Conservation (phyloP, 2,797 vertebrate genomes). For the Microhierax caerulescens region DNA sequence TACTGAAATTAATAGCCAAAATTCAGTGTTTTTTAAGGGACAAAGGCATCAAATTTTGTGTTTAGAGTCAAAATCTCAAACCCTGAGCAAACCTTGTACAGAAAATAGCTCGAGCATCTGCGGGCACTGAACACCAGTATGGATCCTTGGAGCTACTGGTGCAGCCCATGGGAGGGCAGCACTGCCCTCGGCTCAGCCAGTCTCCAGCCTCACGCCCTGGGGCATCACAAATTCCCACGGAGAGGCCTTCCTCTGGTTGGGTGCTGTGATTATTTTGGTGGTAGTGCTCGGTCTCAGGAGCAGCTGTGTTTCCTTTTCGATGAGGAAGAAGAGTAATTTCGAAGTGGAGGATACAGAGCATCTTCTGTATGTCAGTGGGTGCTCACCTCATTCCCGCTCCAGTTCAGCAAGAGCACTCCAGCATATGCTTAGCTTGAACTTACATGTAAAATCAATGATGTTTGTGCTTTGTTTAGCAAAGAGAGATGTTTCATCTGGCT, state of each 20-base stretch:
- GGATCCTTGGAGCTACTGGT: background rate
- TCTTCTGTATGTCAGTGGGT: accelerated
- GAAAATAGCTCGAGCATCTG: background rate
- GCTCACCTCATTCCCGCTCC: background rate
- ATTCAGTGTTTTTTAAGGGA: background rate
- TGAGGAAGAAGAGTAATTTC: background rate
- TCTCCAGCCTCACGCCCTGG: background rate
- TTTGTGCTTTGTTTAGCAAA: background rate
- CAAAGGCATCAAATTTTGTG: background rate
- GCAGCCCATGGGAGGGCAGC: background rate
- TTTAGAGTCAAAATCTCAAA: background rate
- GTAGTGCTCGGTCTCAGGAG: background rate
- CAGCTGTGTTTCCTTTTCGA: background rate
- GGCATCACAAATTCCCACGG: accelerated
- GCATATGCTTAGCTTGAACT: background rate
- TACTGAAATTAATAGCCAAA: background rate
- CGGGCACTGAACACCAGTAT: background rate
- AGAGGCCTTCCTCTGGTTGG: background rate
- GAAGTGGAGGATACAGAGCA: background rate
- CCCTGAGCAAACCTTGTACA: background rate
- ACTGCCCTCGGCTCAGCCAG: background rate
- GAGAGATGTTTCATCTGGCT: background rate
- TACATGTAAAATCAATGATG: background rate
- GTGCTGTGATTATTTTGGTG: background rate
- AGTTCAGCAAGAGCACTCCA: background rate